These are phyloP conservation scores for Coregonus ussuriensis DNA, from an alignment of 2,797 vertebrate genomes.

Conservation along the genomic window DNA sequence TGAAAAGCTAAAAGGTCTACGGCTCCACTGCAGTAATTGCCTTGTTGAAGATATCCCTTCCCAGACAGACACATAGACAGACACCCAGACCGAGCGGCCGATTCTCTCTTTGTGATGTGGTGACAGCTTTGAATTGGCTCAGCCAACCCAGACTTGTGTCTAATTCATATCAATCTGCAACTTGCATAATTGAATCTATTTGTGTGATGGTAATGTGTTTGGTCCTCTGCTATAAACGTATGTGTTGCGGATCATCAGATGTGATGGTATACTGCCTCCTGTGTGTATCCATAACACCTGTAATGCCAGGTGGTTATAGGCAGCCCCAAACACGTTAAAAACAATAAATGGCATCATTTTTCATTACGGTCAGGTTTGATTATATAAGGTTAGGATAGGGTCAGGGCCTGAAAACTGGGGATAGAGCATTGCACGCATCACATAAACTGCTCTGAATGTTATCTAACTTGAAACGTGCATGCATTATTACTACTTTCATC, in stretches of 20 bases:
- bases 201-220: conserved; percentile 53
- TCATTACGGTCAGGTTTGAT: no score
- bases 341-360: background rate
- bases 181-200: conserved; percentile 70
- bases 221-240: conserved; percentile 51
- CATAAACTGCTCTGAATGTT: background rate
- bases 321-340: background rate
- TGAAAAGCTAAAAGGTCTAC: conserved; percentile 28
- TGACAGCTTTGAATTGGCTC: conserved; percentile 50
- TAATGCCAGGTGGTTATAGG: background rate
- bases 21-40: conserved; percentile 41
- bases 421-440: background rate
- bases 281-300: conserved; percentile 19
- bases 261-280: conserved; percentile 35
- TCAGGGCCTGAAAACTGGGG: background rate
- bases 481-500: conserved; percentile 23
- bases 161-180: conserved; percentile 62
- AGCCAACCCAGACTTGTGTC: conserved; percentile 62
- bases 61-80: conserved; percentile 6
- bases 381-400: background rate
- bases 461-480: conserved; percentile 14
- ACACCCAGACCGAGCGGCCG: background rate
- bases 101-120: conserved; percentile 42
- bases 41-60: conserved; percentile 48
- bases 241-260: conserved; percentile 41